Conservation (phyloP, 2,888 invertebrate species). For the Scaptomyza tumidula region DNA sequence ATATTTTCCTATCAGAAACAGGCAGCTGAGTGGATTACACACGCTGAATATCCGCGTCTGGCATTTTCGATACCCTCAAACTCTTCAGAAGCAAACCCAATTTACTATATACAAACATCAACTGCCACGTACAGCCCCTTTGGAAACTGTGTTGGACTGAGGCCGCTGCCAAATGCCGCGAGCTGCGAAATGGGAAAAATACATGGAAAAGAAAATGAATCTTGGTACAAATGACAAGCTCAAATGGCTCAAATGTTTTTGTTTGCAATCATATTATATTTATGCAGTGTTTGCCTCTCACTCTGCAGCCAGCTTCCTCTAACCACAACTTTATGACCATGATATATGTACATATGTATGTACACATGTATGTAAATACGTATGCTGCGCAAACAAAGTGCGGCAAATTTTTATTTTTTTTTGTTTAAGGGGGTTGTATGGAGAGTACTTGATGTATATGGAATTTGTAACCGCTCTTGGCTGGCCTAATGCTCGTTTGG, state of each 20-base stretch:
- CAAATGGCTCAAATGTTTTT: constrained; percentile 78
- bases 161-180: constrained; percentile 35
- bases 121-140: constrained; percentile 3
- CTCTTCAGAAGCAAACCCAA: constrained; percentile 17
- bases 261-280: constrained; percentile 80
- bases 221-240: constrained; percentile 71
- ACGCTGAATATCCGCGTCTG: constrained; percentile 20
- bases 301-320: constrained; percentile 19
- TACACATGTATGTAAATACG: constrained; percentile 14
- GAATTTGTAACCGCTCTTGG: constrained; percentile 35
- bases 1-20: constrained; percentile 11
- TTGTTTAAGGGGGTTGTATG: constrained; percentile 4
- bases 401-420: constrained; percentile 4
- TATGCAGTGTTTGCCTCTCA: constrained; percentile 64
- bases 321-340: background rate
- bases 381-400: constrained; percentile 33
- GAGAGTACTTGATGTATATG: constrained; percentile 16
- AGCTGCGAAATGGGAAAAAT: constrained; percentile 18
- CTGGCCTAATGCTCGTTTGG: constrained; percentile 67
- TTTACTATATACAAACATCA: constrained; percentile 15
- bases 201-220: constrained; percentile 16
- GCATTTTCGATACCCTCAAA: constrained; percentile 26
- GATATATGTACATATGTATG: constrained; percentile 24
- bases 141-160: background rate
- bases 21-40: constrained; percentile 29